Conservation (phyloP, 2,888 invertebrate genomes). For the Trypoxylon attenuatum region DNA sequence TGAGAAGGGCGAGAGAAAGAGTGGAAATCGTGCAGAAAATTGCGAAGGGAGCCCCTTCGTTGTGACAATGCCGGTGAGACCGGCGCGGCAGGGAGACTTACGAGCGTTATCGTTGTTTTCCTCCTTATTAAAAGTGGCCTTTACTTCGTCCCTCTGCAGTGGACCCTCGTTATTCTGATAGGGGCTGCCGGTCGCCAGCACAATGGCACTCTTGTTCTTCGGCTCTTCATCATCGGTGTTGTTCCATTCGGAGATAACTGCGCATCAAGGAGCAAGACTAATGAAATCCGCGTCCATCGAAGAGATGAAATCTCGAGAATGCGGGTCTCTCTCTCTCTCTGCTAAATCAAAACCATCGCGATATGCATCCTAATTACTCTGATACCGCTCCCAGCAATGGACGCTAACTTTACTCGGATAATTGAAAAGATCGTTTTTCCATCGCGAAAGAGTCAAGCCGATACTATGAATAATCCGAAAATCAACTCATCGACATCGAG, state of each 20-base stretch:
- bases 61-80: constrained; percentile 42
- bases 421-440: too few species aligned
- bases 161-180: constrained; percentile 79
- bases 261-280: constrained; percentile 45
- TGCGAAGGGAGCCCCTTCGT: constrained; percentile 34
- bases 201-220: constrained; percentile 71
- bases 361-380: too few species aligned
- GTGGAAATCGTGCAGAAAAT: constrained; percentile 51
- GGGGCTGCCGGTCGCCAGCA: constrained; percentile 74
- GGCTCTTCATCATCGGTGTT: constrained; percentile 80
- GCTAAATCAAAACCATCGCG: too few species aligned
- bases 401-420: too few species aligned
- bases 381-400: too few species aligned
- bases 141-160: constrained; percentile 82
- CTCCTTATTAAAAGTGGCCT: constrained; percentile 78
- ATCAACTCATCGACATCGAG: too few species aligned
- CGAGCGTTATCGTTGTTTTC: constrained; percentile 75
- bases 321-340: background rate
- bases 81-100: constrained; percentile 57
- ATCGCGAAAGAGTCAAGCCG: too few species aligned
- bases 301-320: background rate
- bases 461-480: too few species aligned
- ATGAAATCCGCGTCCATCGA: constrained; percentile 43
- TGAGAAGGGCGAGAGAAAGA: constrained; percentile 14
- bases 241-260: constrained; percentile 76